Evolutionary conservation across 2,888 invertebrate genomes (phyloP), one percentile per base, ranked within the genome.

Genomic region (Biston betularia): DNA sequence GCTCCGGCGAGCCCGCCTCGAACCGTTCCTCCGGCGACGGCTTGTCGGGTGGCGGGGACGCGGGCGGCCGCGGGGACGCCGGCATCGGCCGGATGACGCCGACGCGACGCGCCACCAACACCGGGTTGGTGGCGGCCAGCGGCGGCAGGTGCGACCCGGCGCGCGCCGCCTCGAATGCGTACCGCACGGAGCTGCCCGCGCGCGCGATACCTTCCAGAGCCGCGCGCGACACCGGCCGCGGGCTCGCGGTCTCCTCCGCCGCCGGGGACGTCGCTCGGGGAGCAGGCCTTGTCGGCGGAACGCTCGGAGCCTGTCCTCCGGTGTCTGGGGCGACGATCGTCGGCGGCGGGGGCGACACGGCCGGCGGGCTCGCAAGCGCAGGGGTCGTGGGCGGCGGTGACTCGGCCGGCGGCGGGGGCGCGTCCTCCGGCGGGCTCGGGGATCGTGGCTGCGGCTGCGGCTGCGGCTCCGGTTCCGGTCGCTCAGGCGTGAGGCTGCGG

Each of bases 151-250:
- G 92, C 7, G 88, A 83, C 12, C 83, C 87, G 33, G 63, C 79
- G 49, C 83, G 81, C 46, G 88, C 87, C 42, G 90, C 89, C 61
- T 88, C 89, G 80, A 96, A 96, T 65, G 94, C 92, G 82, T 95
- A 96, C 69, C 96, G 95, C 76, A 96, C 93, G 15, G 95, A 95
- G 63, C 94, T 94, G n/a, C 96, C 96, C 65, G 96, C 96, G 84
- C 95, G 95, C 42, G 96, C 94, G 78, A 96, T 96, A 76, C 95
- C 81, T 57, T 96, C 96, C 58, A 96, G 86, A 10, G 96, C 95
- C n/a, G 93, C 88, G 76, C 94, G 94, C 9, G 95, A 94, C 77
- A 95, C 94, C 49, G 80, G 85, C 72, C 92, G 94, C 53, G 89
- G 83, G 58, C 78, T 83, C 62, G 75, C 68, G 65, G 74, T 58